A percentile compares a stretch with the other conserved stretches of the same genome.
These are phyloP conservation scores for Anseranas semipalmata DNA, from an alignment of 2,113 vertebrate genomes.

Conservation along the genomic window DNA sequence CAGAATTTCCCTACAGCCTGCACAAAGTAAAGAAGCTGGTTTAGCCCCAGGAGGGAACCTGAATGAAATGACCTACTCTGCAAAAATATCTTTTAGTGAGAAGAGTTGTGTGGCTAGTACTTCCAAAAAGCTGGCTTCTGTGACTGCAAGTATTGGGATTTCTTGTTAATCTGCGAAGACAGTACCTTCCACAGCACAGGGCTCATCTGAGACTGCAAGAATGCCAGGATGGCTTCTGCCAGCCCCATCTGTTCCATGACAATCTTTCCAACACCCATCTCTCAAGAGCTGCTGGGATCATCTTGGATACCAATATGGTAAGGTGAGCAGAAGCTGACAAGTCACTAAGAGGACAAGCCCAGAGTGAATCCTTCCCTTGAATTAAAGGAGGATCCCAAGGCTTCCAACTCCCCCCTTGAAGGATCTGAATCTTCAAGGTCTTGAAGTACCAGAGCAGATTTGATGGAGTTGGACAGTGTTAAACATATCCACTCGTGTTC, in stretches of 20 bases:
- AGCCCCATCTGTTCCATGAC: background rate
- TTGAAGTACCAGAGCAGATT: background rate
- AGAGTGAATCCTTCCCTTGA: background rate
- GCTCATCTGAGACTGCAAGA: background rate
- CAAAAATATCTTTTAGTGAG: background rate
- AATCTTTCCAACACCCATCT: no score
- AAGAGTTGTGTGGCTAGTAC: background rate
- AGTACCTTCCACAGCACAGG: background rate
- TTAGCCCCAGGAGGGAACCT: background rate
- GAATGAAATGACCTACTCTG: background rate
- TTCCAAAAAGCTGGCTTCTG: background rate
- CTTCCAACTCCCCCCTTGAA: background rate
- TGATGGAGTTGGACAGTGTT: background rate
- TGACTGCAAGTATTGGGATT: rapidly evolving
- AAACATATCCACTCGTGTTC: background rate
- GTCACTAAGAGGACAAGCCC: background rate
- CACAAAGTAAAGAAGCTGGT: background rate
- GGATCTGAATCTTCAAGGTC: background rate
- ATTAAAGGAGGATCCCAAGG: background rate
- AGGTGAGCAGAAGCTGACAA: background rate
- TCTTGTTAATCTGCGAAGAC: background rate
- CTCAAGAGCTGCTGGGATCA: background rate
- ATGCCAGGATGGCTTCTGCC: background rate
- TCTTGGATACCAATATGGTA: background rate
- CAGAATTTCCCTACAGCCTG: background rate